Evolutionary conservation across 2,888 invertebrate genomes (phyloP).

Genomic region (Sesia bembeciformis): DNA sequence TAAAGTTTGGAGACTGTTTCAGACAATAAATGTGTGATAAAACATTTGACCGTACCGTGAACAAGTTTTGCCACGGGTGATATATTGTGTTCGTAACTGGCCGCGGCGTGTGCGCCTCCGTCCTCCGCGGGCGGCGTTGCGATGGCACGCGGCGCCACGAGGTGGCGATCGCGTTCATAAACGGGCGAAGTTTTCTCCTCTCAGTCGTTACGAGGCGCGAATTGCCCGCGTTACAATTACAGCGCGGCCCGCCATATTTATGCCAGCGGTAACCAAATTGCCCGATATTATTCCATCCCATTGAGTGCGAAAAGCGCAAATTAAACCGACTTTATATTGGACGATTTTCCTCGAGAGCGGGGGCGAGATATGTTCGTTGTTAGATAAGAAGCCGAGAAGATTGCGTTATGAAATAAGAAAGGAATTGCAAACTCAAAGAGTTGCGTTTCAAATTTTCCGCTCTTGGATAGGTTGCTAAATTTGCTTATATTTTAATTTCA

Average conservation of each 20-base stretch:
- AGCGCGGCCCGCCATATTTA: conserved; percentile 70
- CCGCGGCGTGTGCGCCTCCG: too few relatives aligned
- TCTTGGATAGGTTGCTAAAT: conserved; percentile 34
- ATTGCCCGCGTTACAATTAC: conserved; percentile 73
- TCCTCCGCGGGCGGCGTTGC: too few relatives aligned
- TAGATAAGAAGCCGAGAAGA: conserved; percentile 69
- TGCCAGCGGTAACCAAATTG: conserved; percentile 74
- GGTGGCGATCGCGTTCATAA: conserved; percentile 45
- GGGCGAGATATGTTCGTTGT: conserved; percentile 69
- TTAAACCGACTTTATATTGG: conserved; percentile 75
- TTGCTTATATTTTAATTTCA: too few relatives aligned
- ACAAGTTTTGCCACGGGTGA: too few relatives aligned
- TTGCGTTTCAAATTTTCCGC: conserved; percentile 38
- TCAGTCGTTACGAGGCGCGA: conserved; percentile 72
- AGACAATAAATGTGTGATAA: too few relatives aligned
- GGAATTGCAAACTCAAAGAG: conserved; percentile 64
- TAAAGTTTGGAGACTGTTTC: too few relatives aligned
- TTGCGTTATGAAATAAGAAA: conserved; percentile 74
- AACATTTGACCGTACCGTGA: too few relatives aligned
- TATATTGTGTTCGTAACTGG: too few relatives aligned
- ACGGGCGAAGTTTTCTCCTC: conserved; percentile 68
- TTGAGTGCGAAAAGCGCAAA: conserved; percentile 76
- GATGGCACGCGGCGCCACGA: background rate
- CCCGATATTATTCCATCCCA: conserved; percentile 75
- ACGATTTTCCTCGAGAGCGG: conserved; percentile 68